Conservation (phyloP, 2,113 vertebrate species). For the Glaucidium brasilianum region DNA sequence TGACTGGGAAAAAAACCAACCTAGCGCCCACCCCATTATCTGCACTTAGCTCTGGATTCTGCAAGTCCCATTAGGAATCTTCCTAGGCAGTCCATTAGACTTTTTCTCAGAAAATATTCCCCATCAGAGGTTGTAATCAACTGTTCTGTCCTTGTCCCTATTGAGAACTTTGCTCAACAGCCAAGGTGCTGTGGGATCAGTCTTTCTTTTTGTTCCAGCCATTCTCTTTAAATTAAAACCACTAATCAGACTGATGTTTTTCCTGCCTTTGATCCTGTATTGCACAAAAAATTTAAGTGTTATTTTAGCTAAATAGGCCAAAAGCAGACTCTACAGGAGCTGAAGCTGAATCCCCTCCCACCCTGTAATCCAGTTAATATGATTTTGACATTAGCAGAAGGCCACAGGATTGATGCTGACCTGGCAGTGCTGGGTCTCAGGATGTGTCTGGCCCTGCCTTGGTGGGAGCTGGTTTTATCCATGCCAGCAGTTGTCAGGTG, state of each 20-base stretch:
- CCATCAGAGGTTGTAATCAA: background rate
- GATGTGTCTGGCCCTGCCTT: background rate
- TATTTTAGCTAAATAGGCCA: background rate
- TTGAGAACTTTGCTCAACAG: background rate
- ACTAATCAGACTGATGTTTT: background rate
- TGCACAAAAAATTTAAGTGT: background rate
- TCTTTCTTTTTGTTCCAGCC: background rate
- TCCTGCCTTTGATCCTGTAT: background rate
- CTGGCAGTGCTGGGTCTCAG: background rate
- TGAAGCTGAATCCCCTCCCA: background rate
- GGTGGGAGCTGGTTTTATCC: accelerated
- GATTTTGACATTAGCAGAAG: background rate
- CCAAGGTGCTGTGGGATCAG: background rate
- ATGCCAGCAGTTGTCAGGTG: accelerated
- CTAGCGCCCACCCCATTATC: background rate
- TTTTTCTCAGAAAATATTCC: background rate
- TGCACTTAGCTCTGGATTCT: background rate
- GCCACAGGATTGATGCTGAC: background rate
- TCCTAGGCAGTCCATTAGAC: background rate
- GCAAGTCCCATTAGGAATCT: background rate
- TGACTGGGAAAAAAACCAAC: background rate
- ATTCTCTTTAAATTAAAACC: conserved; percentile 2
- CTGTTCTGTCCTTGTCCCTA: background rate
- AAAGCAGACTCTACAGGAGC: background rate
- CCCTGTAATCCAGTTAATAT: background rate